phyloP scores from a whole-genome alignment of 1,140 invertebrate species.

The Maconellicoccus hirsutus region DNA sequence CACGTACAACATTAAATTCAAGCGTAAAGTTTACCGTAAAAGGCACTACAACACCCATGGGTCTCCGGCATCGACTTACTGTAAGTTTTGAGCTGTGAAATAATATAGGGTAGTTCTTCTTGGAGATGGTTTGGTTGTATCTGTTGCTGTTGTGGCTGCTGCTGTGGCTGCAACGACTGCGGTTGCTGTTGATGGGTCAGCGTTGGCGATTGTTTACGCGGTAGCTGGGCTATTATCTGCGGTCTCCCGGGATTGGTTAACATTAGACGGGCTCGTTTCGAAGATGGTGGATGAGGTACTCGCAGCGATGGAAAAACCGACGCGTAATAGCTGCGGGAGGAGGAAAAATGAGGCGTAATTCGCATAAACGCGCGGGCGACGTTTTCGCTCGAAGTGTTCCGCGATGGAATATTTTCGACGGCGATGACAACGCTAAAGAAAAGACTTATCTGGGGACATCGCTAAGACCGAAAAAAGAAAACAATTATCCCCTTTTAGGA shows the following conservation, averaged over 20 bases:
- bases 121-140: background rate
- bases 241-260: conserved; percentile 30
- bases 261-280: conserved; percentile 38
- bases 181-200: conserved; percentile 18
- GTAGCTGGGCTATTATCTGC: conserved; percentile 27
- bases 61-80: conserved; percentile 20
- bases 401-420: background rate
- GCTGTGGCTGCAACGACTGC: conserved; percentile 4
- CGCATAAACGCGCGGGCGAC: too few relatives aligned
- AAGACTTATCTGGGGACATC: background rate
- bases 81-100: conserved; percentile 27
- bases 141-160: background rate
- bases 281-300: conserved; percentile 34
- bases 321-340: conserved; percentile 37
- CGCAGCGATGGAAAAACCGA: conserved; percentile 32
- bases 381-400: background rate
- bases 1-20: background rate
- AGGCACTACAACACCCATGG: background rate
- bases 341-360: too few relatives aligned
- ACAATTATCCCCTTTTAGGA: conserved; percentile 1
- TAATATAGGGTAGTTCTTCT: background rate
- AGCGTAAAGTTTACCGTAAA: background rate
- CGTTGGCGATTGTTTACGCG: conserved; percentile 23
- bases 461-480: background rate
- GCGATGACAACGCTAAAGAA: background rate